Conservation (phyloP, 2,797 vertebrate genomes). For the Enoplosus armatus region DNA sequence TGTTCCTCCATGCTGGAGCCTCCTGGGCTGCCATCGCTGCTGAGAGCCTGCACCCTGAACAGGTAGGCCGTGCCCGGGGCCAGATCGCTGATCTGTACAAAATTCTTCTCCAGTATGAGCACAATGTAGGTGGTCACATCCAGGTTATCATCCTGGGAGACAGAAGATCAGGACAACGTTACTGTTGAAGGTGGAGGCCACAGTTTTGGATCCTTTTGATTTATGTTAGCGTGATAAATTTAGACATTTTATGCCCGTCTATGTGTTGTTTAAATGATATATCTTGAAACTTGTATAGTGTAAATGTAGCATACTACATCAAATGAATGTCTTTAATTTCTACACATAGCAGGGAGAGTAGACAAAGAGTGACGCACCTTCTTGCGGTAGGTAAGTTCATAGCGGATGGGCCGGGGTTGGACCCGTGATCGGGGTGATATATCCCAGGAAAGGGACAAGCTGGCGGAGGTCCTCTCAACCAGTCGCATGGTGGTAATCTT, state of each 20-base stretch:
- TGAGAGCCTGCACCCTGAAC: slow-evolving; percentile 92
- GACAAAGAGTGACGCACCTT: slow-evolving; percentile 81
- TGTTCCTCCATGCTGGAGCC: slow-evolving; percentile 90
- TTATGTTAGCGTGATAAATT: background rate
- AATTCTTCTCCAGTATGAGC: slow-evolving; percentile 89
- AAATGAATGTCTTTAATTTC: background rate
- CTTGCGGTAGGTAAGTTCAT: slow-evolving; percentile 94
- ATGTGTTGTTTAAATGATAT: background rate
- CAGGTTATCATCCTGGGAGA: slow-evolving; percentile 78
- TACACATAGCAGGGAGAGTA: background rate
- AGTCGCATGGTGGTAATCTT: slow-evolving; percentile 89
- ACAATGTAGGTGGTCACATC: slow-evolving; percentile 91
- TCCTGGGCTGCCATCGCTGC: slow-evolving; percentile 82
- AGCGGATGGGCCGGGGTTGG: slow-evolving; percentile 85
- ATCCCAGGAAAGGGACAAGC: slow-evolving; percentile 91
- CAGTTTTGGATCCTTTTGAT: background rate
- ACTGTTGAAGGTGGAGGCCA: background rate
- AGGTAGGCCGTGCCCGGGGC: slow-evolving; percentile 89
- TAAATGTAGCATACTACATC: background rate
- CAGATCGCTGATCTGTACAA: slow-evolving; percentile 87
- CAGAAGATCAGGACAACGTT: background rate
- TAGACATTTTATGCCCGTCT: background rate
- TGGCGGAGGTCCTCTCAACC: slow-evolving; percentile 86
- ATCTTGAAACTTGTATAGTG: background rate
- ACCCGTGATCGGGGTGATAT: slow-evolving; percentile 82